These are phyloP conservation scores for Hylaeus anthracinus DNA, from an alignment of 1,140 invertebrate species.

Conservation along the genomic window DNA sequence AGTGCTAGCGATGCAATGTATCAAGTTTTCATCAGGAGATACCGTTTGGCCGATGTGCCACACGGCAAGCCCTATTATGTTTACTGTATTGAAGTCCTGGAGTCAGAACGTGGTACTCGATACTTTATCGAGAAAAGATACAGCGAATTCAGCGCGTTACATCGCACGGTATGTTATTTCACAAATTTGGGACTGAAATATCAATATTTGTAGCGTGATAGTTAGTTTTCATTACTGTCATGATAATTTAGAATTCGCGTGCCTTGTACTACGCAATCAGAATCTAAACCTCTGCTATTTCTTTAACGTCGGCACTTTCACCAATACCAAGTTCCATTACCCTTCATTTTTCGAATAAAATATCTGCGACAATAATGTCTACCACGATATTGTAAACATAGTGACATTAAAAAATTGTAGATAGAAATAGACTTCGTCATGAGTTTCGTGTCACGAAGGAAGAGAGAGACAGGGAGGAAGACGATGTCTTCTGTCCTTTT, in stretches of 20 bases:
- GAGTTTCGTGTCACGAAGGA: neutral
- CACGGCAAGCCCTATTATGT: slow-evolving; percentile 82
- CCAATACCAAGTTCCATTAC: neutral
- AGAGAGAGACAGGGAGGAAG: too few species aligned
- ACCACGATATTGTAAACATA: neutral
- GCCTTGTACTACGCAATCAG: neutral
- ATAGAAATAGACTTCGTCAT: neutral
- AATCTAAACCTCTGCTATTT: neutral
- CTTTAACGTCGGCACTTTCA: neutral
- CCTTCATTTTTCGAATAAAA: neutral
- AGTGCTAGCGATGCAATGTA: slow-evolving; percentile 73
- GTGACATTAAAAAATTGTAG: neutral
- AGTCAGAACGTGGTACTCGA: slow-evolving; percentile 73
- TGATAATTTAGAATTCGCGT: neutral
- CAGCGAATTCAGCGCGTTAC: slow-evolving; percentile 84
- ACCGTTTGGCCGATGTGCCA: slow-evolving; percentile 75
- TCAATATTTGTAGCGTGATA: neutral
- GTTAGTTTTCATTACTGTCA: neutral
- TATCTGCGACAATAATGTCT: neutral
- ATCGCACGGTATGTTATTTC: slow-evolving; percentile 80
- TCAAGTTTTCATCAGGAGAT: slow-evolving; percentile 78
- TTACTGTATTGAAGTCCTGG: slow-evolving; percentile 82
- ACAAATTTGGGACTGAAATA: neutral
- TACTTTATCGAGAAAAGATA: slow-evolving; percentile 83
- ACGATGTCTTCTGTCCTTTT: neutral